Percentiles rank a stretch among this genome's conserved stretches.
Conservation (phyloP, 2,797 vertebrate species). For the Acanthornis magna region DNA sequence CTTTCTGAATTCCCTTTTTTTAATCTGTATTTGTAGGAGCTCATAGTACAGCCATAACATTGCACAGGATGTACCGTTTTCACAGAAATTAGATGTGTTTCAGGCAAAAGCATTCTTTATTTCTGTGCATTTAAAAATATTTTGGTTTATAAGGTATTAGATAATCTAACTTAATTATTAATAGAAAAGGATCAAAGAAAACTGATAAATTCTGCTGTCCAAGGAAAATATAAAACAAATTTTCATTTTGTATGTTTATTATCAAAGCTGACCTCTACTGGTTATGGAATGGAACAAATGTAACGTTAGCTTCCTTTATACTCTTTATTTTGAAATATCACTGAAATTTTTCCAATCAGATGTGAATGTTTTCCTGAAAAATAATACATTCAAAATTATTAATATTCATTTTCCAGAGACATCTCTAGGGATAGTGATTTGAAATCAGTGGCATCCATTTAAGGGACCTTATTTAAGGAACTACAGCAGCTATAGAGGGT, state of each 20-base stretch:
- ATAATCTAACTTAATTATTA: background rate
- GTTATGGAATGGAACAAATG: background rate
- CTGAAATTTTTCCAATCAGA: background rate
- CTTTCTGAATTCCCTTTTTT: background rate
- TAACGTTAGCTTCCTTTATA: background rate
- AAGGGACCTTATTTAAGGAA: background rate
- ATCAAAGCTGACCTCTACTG: constrained; percentile 32
- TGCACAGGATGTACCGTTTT: background rate
- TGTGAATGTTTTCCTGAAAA: background rate
- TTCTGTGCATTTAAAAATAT: background rate
- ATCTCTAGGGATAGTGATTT: background rate
- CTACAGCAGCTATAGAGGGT: background rate
- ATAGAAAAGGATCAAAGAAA: background rate
- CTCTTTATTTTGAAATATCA: background rate
- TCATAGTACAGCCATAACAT: background rate
- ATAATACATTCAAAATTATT: background rate
- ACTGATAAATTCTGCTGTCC: background rate
- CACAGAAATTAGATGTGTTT: background rate
- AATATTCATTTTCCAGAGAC: background rate
- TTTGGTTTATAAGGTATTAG: background rate
- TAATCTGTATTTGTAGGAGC: background rate
- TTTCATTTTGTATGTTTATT: background rate
- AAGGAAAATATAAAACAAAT: background rate
- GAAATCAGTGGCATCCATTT: background rate
- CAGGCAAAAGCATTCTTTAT: background rate